Evolutionary conservation across 37 sponge, comb jelly and placozoan genomes (phyloP), one percentile per base, ranked within the genome.

Genomic region (Theonella swinhoei): DNA sequence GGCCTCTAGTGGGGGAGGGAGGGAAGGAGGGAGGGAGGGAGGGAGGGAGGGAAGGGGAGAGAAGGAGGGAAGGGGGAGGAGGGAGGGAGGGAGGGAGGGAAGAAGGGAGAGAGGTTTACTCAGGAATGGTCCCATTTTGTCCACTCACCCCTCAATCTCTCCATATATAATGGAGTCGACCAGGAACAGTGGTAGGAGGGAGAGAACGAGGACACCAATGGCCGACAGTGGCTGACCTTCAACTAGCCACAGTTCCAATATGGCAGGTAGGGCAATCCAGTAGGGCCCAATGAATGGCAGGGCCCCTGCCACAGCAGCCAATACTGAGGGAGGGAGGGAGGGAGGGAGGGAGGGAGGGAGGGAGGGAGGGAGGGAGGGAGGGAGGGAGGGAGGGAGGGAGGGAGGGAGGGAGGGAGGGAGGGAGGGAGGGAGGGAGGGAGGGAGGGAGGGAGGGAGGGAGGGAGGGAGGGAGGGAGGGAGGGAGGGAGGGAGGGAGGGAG

Each of bases 281-380:
- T 98, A 98, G 22, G 97, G 70, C 23, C 99, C 96, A 29, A 96
- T 73, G 38, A 98, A 89, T 24, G 99, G 99, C 3, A 98, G 71
- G 30, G 92, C 93, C 20, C 91, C 95, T 65, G 88, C 87, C 17
- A 96, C 39, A n/a, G 88, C 94, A 40, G 95, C 96, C 64, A 98
- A 68, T 23, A 84, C 94, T 92, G 42, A 14, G 64, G 78, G 39
- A 20, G 39, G 72, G 22, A 36, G 72, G 39, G 72, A 36, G 62
- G 14, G 77, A 60, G 35, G 62, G 47, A 26, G 25, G 47, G 62
- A 70, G 3, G 77, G 31, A 70, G 19, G 39, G 35, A 7, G 29
- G 41, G 63, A 36, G 30, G 30, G 33, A 60, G 83, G 34, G 31
- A 29, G 25, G 14, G 60, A 54, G 62, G 7, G 82, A 36, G n/a